Conservation (phyloP, 2,888 invertebrate genomes). For the Axea sp. region DNA sequence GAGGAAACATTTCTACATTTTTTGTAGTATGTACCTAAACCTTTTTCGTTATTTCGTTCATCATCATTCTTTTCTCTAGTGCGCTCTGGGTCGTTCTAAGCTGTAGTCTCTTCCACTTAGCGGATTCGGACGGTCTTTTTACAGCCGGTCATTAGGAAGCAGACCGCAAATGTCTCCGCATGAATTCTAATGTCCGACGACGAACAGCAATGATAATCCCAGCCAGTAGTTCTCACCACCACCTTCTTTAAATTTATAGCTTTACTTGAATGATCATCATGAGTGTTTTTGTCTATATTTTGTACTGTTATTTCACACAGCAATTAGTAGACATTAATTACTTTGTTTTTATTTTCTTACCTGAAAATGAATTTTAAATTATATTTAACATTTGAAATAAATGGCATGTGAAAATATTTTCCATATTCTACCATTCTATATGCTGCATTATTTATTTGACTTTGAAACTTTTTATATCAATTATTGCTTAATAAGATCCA, state of each 20-base stretch:
- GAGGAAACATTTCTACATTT: conserved; percentile 21
- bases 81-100: conserved; percentile 30
- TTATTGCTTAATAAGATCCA: too few relatives aligned
- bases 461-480: too few relatives aligned
- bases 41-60: conserved; percentile 49
- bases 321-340: too few relatives aligned
- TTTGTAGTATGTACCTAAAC: conserved; percentile 57
- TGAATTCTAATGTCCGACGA: conserved; percentile 77
- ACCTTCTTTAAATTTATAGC: conserved; percentile 52
- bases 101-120: conserved; percentile 67
- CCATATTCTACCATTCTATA: too few relatives aligned
- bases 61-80: conserved; percentile 53
- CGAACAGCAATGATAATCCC: conserved; percentile 70
- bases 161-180: conserved; percentile 79
- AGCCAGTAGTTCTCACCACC: conserved; percentile 70
- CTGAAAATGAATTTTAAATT: too few relatives aligned
- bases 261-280: conserved; percentile 37
- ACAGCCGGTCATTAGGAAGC: conserved; percentile 77
- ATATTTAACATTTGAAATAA: too few relatives aligned
- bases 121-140: conserved; percentile 72
- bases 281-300: conserved; percentile 68
- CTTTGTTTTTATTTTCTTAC: too few relatives aligned
- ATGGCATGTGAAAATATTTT: too few relatives aligned
- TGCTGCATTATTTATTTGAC: too few relatives aligned
- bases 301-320: conserved; percentile 73